Base-by-base conservation (phyloP, 2,113 vertebrate species). In the Petrocephalus zakoni region DNA sequence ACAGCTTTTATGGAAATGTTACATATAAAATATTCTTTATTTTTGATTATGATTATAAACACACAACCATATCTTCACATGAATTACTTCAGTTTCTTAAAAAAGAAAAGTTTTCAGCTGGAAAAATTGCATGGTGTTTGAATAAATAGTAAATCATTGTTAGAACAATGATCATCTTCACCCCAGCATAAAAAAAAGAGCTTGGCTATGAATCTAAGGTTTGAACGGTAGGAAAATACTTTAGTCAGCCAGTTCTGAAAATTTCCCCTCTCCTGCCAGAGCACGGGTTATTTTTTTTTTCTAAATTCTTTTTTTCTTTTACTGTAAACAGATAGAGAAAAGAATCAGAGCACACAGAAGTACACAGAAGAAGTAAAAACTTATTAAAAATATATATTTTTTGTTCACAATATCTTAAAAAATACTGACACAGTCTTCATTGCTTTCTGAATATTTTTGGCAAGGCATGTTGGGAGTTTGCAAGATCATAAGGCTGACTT, bases 391-490 rank as follows among this genome's bases (percentile, higher is more conserved):
- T 15, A 87, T 21, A 87, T 19, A n/a, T 29, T 61, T 15, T 47
- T 61, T 64, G 19, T 58, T 61, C 17, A 87, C 25, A 64, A 87
- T 21, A 61, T 46, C 55, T 61, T 87, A 72, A 72, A 87, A 61
- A 61, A 25, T 72, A 49, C 42, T 49, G 86, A 29, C 22, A 87
- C 61, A 51, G 61, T 68, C 86, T 87, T 51, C 86, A 51, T 29
- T 58, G 86, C 56, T 61, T 87, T 64, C 17, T 29, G 19, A 72
- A 52, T 42, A 61, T 72, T 25, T 68, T 25, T 72, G 22, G 37
- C 22, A 84, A 88, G 47, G 53, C 52, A 55, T 53, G 25, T 84
- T 42, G 85, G 87, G 53, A 58, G 49, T 87, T 87, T 85, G 68
- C 75, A 29, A 68, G 68, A 83, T 75, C 34, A 85, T 46, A 82